Evolutionary conservation across 2,797 vertebrate genomes (phyloP).

Genomic region (Onychomys torridus): DNA sequence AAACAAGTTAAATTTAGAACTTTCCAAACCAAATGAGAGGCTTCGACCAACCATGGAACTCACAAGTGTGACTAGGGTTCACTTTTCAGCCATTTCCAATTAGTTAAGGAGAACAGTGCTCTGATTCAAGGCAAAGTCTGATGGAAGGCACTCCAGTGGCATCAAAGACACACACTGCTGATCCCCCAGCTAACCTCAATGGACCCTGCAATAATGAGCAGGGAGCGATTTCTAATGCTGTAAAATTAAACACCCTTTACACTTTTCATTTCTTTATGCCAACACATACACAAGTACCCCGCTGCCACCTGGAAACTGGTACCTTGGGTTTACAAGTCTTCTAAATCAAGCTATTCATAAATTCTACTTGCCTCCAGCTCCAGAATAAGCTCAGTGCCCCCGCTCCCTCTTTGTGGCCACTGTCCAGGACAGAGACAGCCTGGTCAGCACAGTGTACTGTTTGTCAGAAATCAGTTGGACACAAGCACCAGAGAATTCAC

Average conservation of each 20-base stretch:
- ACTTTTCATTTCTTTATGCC: constrained; percentile 53
- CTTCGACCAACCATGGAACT: neutral
- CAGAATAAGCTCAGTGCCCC: constrained; percentile 38
- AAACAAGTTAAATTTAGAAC: constrained; percentile 74
- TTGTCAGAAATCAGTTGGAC: constrained; percentile 38
- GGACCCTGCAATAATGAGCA: constrained; percentile 42
- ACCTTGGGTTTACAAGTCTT: constrained; percentile 29
- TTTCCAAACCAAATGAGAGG: constrained; percentile 61
- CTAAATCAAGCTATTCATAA: constrained; percentile 68
- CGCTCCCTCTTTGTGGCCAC: neutral
- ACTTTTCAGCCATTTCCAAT: constrained; percentile 72
- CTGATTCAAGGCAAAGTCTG: constrained; percentile 59
- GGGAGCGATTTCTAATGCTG: constrained; percentile 37
- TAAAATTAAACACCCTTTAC: constrained; percentile 64
- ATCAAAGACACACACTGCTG: constrained; percentile 38
- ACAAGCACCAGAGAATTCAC: neutral
- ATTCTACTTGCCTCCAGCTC: neutral
- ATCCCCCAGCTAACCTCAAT: constrained; percentile 20
- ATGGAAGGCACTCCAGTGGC: constrained; percentile 55
- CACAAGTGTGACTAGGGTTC: neutral
- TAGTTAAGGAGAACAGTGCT: constrained; percentile 76
- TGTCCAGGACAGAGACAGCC: constrained; percentile 46
- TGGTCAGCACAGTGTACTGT: neutral
- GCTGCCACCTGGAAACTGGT: neutral
- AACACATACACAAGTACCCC: constrained; percentile 65